phyloP scores from a whole-genome alignment of 2,113 vertebrate species.

The Puffinus mauretanicus region DNA sequence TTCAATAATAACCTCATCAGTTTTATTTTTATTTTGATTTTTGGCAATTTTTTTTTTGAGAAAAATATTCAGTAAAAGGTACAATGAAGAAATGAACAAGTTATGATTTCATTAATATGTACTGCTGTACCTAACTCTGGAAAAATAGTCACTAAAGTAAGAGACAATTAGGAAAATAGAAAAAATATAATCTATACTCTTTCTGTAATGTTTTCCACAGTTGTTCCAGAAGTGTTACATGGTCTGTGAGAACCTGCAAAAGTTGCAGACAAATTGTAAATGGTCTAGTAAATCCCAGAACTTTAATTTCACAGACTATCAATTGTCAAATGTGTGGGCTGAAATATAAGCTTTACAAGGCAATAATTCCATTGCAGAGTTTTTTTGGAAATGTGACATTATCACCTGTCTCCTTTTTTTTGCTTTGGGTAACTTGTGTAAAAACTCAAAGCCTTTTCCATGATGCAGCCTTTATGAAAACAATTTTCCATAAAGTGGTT shows the following conservation, averaged over 20 bases:
- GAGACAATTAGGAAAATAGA: neutral
- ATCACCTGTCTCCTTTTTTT: neutral
- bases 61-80: neutral
- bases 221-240: neutral
- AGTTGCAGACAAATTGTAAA: neutral
- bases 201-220: neutral
- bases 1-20: neutral
- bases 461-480: neutral
- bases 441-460: neutral
- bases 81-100: neutral
- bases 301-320: slow-evolving; percentile 17
- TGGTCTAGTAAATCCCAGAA: neutral
- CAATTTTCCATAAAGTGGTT: neutral
- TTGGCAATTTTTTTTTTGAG: fast-evolving
- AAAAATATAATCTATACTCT: neutral
- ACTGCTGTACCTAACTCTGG: neutral
- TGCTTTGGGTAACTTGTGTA: neutral
- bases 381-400: neutral
- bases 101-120: neutral
- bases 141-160: neutral
- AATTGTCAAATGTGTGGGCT: neutral
- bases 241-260: neutral
- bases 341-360: neutral
- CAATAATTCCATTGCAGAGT: neutral
- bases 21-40: neutral